Base-by-base conservation (phyloP, 1,140 invertebrate species). In the Elymnias hypermnestra region DNA sequence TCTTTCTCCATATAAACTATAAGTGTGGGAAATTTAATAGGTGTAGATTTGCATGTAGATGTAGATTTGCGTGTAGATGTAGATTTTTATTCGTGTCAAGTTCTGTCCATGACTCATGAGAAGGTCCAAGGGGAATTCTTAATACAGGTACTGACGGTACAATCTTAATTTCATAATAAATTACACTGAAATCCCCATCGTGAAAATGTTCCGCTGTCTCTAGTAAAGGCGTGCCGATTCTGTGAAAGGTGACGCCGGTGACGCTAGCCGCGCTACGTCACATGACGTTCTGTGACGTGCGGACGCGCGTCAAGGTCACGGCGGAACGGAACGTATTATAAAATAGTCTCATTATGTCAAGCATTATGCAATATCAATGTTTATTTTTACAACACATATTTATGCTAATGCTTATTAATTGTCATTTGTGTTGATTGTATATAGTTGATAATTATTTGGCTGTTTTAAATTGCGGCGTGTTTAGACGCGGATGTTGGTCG, bases 281-380 rank as follows among this genome's bases (percentile, higher is more conserved):
- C 37, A 18, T 64, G 54, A 67, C 63, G 63, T 58, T 5, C 28
- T 9, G 14, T 57, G 56, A 62, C 63, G 54, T 33, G 26, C 29
- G 13, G 23, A 25, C 23, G 23, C 7, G 7, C 23, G 2, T 12
- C 61, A 68, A 71, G 67, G 67, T 68, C 67, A 49, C 13, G 18
- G 44, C 54, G 12, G 46, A 67, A 62, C 61, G 61, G 57, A 66
- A 60, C 53, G 64, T 29, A 65, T 59, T 58, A 58, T 55, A 60
- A 62, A 63, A 67, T 64, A 62, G 52, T 64, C 55, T 22, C 48
- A 71, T 63, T 61, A 70, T 61, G 53, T 53, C 50, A 59, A 37
- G 13, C 36, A 28, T 57, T 60, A 52, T 26, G 48, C 46, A 53
- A 57, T 53, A 55, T 57, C 40, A n/a, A n/a, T n/a, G 42, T 52